A percentile compares a stretch with the other conserved stretches of the same genome.
These are phyloP conservation scores for Ctenomys sociabilis DNA, from an alignment of 2,113 vertebrate species.

Conservation along the genomic window DNA sequence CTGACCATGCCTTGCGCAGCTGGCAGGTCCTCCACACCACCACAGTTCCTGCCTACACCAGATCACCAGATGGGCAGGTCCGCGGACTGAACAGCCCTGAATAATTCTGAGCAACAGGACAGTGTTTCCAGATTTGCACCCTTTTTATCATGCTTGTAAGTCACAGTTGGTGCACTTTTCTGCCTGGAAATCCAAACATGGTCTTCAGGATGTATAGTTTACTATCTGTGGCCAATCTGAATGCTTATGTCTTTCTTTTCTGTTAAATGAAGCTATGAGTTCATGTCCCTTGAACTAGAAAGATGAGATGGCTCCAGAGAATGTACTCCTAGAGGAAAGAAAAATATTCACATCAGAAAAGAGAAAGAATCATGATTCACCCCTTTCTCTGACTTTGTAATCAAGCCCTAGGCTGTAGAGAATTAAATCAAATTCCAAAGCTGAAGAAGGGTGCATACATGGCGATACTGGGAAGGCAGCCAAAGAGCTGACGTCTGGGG, in stretches of 20 bases:
- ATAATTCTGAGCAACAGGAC: conserved; percentile 4
- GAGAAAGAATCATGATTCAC: conserved; percentile 9
- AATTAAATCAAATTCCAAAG: background rate
- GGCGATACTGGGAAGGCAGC: conserved; percentile 24
- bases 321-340: background rate
- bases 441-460: background rate
- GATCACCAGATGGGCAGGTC: background rate
- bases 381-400: background rate
- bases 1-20: conserved; percentile 32
- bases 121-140: conserved; percentile 4
- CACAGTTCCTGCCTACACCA: conserved; percentile 16
- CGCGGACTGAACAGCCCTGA: conserved; percentile 24
- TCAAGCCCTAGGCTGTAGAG: conserved; percentile 22
- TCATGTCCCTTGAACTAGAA: conserved; percentile 42
- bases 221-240: background rate
- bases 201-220: conserved; percentile 20
- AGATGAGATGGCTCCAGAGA: background rate
- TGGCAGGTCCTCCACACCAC: conserved; percentile 22
- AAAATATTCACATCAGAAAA: conserved; percentile 29
- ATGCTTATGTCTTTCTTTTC: background rate
- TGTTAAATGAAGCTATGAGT: background rate
- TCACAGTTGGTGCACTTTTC: background rate
- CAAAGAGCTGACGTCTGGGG: conserved; percentile 31
- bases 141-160: conserved; percentile 12
- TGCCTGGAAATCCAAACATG: conserved; percentile 20